Conservation (phyloP, 2,888 invertebrate genomes). For the Conomelus anceps region DNA sequence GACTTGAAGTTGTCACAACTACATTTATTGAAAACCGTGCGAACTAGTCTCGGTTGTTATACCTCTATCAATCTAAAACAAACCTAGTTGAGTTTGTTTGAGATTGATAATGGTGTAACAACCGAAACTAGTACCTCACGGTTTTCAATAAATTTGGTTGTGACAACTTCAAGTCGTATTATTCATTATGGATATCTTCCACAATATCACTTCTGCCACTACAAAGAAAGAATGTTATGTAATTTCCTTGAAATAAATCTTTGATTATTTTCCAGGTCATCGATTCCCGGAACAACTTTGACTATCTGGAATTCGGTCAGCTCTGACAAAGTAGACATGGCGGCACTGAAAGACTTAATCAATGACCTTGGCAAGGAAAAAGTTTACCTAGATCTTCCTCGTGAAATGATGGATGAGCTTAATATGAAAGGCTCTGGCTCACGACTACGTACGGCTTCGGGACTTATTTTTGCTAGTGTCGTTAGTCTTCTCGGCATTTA, state of each 20-base stretch:
- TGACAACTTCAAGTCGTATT: no score
- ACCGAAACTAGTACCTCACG: no score
- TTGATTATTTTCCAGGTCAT: slow-evolving; percentile 40
- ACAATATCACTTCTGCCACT: neutral
- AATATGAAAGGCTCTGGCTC: slow-evolving; percentile 23
- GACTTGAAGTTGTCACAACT: no score
- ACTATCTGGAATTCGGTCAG: slow-evolving; percentile 72
- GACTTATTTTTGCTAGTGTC: neutral
- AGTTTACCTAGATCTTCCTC: slow-evolving; percentile 73
- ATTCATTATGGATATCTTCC: no score
- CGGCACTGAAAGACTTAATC: slow-evolving; percentile 55
- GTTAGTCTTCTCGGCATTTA: neutral
- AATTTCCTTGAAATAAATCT: no score
- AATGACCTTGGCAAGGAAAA: slow-evolving; percentile 57
- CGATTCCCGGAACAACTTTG: slow-evolving; percentile 51
- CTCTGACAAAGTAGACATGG: slow-evolving; percentile 54
- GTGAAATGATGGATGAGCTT: slow-evolving; percentile 49
- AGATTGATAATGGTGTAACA: no score
- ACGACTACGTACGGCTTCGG: neutral
- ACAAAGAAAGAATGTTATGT: neutral
- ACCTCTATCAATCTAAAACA: no score
- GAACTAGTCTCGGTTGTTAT: no score
- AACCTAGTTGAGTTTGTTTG: no score
- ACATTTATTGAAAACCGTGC: no score
- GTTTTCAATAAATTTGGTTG: no score